Evolutionary conservation across 2,113 vertebrate genomes (phyloP), one percentile per base, ranked within the genome.

Genomic region (Lepus americanus): DNA sequence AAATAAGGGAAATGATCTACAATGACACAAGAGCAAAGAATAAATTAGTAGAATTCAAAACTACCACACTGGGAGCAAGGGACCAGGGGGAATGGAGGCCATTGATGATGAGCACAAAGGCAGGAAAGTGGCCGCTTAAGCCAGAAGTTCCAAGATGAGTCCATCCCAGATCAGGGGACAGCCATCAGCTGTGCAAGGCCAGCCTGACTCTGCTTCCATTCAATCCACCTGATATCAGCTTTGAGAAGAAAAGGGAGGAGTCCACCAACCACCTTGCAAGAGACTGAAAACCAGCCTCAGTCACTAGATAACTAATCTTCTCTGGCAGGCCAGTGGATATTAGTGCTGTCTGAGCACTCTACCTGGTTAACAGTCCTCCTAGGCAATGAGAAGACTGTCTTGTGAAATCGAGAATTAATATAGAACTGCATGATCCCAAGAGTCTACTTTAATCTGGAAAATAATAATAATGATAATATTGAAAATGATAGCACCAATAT

Each of bases 1-100:
- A 90, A 91, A 80, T 20, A 19, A 44, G 29, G 49, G 4, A 49
- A 83, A 6, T 16, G 17, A 33, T n/a, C 25, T 78, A 8, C n/a
- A 1, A 4, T 39, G 44, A 36, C 7, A 7, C 63, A 59, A 64
- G 16, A 39, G 39, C 27, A 31, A 20, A 29, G 29, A 1, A 14
- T 39, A 63, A 69, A 0, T 90, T 61, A 63, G 39, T 36, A 33
- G 70, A 70, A 63, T 92, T 33, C 3, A 76, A 16, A 27, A 27
- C 31, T 33, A 14, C 85, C 25, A 16, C 14, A 20, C 19, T 2
- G 8, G 11, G 5, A 2, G 9, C 10, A 3, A n/a, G 7, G 3
- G 0, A 1, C 19, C n/a, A n/a, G 59, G 29, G 44, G 25, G 66
- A 8, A 13, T 6, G 36, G 39, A n/a, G 70, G 31, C 9, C 44